Conservation (phyloP, 2,888 invertebrate genomes). For the Patella ulyssiponensis region DNA sequence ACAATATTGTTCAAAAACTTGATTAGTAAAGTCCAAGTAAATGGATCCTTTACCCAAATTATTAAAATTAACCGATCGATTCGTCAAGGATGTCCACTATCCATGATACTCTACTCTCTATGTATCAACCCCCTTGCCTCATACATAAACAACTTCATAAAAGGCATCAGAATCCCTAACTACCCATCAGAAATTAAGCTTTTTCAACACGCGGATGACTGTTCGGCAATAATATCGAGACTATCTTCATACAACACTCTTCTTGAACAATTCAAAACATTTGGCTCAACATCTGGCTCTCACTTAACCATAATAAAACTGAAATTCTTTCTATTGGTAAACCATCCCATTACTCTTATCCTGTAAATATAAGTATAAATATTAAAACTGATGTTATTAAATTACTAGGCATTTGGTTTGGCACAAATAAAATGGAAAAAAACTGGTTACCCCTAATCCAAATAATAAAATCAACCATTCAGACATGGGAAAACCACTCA, state of each 20-base stretch:
- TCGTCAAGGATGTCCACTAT: constrained; percentile 2
- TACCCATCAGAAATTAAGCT: not conserved
- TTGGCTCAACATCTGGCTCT: not conserved
- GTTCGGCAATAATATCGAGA: not conserved
- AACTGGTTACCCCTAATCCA: too few relatives aligned
- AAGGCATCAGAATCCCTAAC: constrained; percentile 1
- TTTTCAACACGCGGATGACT: not conserved
- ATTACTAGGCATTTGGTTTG: too few relatives aligned
- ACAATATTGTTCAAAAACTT: too few relatives aligned
- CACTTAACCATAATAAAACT: too few relatives aligned
- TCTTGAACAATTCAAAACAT: not conserved
- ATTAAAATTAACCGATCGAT: not conserved
- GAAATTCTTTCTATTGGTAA: too few relatives aligned
- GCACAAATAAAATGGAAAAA: too few relatives aligned
- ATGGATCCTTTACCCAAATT: not conserved
- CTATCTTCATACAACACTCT: not conserved
- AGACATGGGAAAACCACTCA: too few relatives aligned
- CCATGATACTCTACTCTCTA: not conserved
- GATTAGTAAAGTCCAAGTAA: constrained; percentile 8
- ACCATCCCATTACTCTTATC: too few relatives aligned
- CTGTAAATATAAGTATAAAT: too few relatives aligned
- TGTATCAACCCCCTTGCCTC: not conserved
- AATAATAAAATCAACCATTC: too few relatives aligned
- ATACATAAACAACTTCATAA: not conserved
- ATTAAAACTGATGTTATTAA: too few relatives aligned